Evolutionary conservation across 2,113 vertebrate species (phyloP).

Genomic region (Cervus canadensis): DNA sequence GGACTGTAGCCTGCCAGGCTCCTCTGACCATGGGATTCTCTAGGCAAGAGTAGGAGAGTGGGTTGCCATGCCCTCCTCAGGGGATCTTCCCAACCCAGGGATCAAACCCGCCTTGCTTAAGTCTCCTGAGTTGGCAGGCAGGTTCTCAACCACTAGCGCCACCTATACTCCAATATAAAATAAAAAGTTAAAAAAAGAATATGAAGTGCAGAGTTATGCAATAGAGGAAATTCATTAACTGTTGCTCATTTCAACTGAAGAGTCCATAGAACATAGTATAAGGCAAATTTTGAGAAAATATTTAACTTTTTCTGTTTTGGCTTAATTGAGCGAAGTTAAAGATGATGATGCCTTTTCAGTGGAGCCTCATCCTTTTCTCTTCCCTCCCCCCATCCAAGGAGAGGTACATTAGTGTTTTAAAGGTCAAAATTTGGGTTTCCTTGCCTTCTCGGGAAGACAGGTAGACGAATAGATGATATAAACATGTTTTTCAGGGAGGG

Average conservation of each 20-base stretch:
- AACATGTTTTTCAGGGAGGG: not conserved
- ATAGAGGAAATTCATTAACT: not conserved
- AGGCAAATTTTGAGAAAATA: not conserved
- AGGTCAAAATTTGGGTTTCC: not conserved
- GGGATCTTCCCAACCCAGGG: not conserved
- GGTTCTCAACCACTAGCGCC: not conserved
- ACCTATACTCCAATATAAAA: not conserved
- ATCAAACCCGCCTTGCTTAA: not conserved
- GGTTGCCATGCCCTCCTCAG: not conserved
- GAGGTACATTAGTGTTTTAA: not conserved
- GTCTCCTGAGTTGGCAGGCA: not conserved
- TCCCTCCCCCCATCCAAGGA: not conserved
- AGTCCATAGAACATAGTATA: not conserved
- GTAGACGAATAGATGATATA: fast-evolving
- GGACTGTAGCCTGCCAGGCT: not conserved
- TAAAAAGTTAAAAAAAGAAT: not conserved
- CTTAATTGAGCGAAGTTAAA: not conserved
- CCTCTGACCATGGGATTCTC: not conserved
- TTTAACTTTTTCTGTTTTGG: not conserved
- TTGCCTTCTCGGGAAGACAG: not conserved
- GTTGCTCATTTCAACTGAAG: not conserved
- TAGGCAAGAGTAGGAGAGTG: not conserved
- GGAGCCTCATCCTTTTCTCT: not conserved
- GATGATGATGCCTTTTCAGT: fast-evolving
- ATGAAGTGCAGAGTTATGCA: not conserved